Conservation (phyloP, 2,113 vertebrate species). For the Tragelaphus strepsiceros region DNA sequence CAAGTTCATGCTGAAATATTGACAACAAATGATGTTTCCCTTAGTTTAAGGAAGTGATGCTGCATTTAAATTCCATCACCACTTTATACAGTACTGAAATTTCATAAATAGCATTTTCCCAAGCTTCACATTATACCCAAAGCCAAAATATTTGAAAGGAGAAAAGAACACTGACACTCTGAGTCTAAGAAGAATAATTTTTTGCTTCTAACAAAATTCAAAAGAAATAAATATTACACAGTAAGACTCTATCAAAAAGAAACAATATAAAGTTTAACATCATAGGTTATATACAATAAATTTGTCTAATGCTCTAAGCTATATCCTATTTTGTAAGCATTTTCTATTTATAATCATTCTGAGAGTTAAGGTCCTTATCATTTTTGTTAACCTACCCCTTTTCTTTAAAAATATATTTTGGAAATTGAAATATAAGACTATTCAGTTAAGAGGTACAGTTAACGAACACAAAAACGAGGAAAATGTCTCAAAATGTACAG, state of each 20-base stretch:
- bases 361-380: conserved; percentile 11
- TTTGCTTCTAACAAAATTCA: not conserved
- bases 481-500: conserved; percentile 13
- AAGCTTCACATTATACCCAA: not conserved
- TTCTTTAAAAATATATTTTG: conserved; percentile 10
- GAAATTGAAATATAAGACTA: conserved; percentile 16
- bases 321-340: conserved; percentile 14
- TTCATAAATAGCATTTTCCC: conserved; percentile 18
- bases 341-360: conserved; percentile 3
- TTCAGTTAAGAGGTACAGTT: not conserved
- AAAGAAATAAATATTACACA: not conserved
- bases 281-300: conserved; percentile 46
- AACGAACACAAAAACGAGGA: not conserved
- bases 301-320: not conserved
- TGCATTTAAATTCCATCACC: not conserved
- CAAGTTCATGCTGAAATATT: conserved; percentile 64
- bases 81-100: not conserved
- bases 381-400: not conserved
- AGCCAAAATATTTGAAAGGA: not conserved
- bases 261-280: conserved; percentile 12
- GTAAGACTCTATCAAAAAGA: conserved; percentile 3
- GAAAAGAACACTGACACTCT: not conserved
- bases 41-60: not conserved
- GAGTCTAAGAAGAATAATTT: not conserved
- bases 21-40: conserved; percentile 48